phyloP scores from a whole-genome alignment of 2,113 vertebrate species.

The Psettodes erumei region DNA sequence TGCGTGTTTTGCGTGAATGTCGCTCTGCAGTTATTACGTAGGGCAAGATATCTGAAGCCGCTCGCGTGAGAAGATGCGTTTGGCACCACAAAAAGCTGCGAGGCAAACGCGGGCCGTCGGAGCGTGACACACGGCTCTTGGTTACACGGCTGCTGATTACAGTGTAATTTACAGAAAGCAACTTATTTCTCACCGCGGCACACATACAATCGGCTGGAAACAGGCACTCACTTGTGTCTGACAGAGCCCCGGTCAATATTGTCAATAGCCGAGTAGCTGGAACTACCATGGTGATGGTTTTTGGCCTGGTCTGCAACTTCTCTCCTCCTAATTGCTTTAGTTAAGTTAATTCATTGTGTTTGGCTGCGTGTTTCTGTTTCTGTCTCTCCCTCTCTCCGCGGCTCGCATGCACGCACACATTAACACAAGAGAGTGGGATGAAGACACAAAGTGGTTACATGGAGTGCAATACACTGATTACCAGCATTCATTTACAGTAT shows the following conservation, averaged over 20 bases:
- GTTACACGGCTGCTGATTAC: constrained; percentile 38
- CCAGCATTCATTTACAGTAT: background rate
- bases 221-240: constrained; percentile 52
- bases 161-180: constrained; percentile 51
- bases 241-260: constrained; percentile 64
- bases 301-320: constrained; percentile 38
- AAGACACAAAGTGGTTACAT: constrained; percentile 9
- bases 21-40: constrained; percentile 1
- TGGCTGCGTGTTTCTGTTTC: constrained; percentile 27
- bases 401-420: constrained; percentile 13
- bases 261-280: constrained; percentile 65
- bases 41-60: constrained; percentile 31
- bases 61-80: constrained; percentile 17
- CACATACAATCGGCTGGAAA: constrained; percentile 39
- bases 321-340: constrained; percentile 57
- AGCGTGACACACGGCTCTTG: background rate
- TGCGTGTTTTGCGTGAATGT: background rate
- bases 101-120: constrained; percentile 20
- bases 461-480: constrained; percentile 9
- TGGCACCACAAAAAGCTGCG: constrained; percentile 4
- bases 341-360: constrained; percentile 50
- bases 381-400: background rate
- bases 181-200: constrained; percentile 43
- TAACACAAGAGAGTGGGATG: constrained; percentile 8
- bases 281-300: constrained; percentile 45